Conservation (phyloP, 1,140 invertebrate genomes). For the Drosophila melanogaster region Release_6_plus_ISO1_MT NT_033777.3:26474501-26475000, state of each 20-base stretch:
- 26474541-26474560: no score
- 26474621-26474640: constrained; percentile 76
- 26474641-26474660: constrained; percentile 65
- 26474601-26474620: constrained; percentile 74
- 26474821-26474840: constrained; percentile 68
- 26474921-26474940: background rate
- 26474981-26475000: constrained; percentile 84
- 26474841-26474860: constrained; percentile 69
- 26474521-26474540: background rate
- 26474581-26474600: constrained; percentile 70
- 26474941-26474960: constrained; percentile 58
- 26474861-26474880: constrained; percentile 78
- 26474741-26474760: constrained; percentile 63
- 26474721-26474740: constrained; percentile 48
- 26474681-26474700: constrained; percentile 68
- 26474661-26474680: constrained; percentile 62
- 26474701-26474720: constrained; percentile 68
- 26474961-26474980: constrained; percentile 84
- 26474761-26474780: constrained; percentile 73
- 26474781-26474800: constrained; percentile 75
- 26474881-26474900: background rate
- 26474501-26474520: constrained; percentile 78
- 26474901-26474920: constrained; percentile 3
- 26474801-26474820: constrained; percentile 75
- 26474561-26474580: constrained; percentile 69